These are phyloP conservation scores for Cryptocheilus praepositus DNA, from an alignment of 2,888 invertebrate species.

Conservation along the genomic window DNA sequence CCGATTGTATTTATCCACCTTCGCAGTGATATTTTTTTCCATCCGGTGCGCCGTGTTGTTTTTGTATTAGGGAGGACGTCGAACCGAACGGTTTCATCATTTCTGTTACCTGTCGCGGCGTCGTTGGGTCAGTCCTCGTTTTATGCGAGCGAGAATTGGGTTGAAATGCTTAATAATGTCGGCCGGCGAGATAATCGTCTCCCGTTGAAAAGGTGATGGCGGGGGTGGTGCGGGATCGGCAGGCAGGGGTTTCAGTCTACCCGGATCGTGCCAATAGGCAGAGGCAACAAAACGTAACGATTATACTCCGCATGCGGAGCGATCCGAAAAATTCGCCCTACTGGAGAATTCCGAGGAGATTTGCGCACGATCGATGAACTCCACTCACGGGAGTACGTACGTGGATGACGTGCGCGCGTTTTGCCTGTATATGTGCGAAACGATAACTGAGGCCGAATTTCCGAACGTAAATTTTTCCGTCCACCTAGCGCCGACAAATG, in stretches of 20 bases:
- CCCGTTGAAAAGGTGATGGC: background rate
- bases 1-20: background rate
- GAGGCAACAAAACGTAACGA: conserved; percentile 26
- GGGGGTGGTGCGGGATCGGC: background rate
- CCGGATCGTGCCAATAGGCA: conserved; percentile 21
- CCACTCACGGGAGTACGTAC: no score
- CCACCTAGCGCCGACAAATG: no score
- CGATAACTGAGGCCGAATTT: no score
- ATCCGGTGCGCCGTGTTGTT: background rate
- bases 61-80: no score
- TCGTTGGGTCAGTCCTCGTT: conserved; percentile 10
- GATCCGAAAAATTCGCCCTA: conserved; percentile 21
- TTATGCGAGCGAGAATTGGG: conserved; percentile 30
- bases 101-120: no score
- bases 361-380: conserved; percentile 4
- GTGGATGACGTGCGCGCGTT: no score
- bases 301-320: conserved; percentile 20
- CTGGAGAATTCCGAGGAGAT: conserved; percentile 12
- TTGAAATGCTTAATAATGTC: conserved; percentile 44
- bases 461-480: no score
- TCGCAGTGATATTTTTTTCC: background rate
- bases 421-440: no score
- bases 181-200: conserved; percentile 28
- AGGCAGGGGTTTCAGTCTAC: conserved; percentile 2
- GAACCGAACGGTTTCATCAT: no score